Evolutionary conservation across 2,888 invertebrate species (phyloP), one percentile per base, ranked within the genome.

Genomic region (Acleris laterana): DNA sequence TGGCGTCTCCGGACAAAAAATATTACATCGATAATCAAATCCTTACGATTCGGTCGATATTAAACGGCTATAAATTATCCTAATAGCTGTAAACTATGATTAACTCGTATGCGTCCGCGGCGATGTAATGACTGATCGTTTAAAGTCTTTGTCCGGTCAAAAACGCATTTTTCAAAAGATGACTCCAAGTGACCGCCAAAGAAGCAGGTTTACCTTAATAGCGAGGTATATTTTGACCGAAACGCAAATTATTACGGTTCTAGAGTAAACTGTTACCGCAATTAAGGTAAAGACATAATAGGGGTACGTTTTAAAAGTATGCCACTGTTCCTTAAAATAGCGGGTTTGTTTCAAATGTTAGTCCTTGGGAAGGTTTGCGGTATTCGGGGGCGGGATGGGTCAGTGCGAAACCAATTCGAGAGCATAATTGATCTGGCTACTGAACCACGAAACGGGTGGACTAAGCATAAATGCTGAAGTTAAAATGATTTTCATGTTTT

Each of bases 51-150:
- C 79, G 79, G 80, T 80, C 83, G 80, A 82, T 88, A 92, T 91
- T 90, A 91, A 91, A 89, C 83, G 84, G 85, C 90, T 90, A 91
- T 93, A 92, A 91, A 91, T 93, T 93, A 92, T 88, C 83, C 81
- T 91, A 92, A 93, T 92, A 88, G 83, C 84, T 84, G 79, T 82
- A 82, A 88, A 88, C 85, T 84, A 88, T 72, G 70, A 72, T 86
- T 82, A 83, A 82, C 76, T 80, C 73, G 75, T 77, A 76, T 79
- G 74, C 74, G 75, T 63, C 76, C 71, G 72, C 72, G 71, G 71
- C 66, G 71, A 64, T 56, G 32, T 52, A 66, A 57, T 61, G 61
- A 74, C 73, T 74, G 74, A 73, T 80, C 75, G 79, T 68, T 69
- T 64, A 70, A 70, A 78, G 78, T 78, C 78, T 77, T 78, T 79